phyloP scores from a whole-genome alignment of 2,797 vertebrate species.

The Decapterus maruadsi region DNA sequence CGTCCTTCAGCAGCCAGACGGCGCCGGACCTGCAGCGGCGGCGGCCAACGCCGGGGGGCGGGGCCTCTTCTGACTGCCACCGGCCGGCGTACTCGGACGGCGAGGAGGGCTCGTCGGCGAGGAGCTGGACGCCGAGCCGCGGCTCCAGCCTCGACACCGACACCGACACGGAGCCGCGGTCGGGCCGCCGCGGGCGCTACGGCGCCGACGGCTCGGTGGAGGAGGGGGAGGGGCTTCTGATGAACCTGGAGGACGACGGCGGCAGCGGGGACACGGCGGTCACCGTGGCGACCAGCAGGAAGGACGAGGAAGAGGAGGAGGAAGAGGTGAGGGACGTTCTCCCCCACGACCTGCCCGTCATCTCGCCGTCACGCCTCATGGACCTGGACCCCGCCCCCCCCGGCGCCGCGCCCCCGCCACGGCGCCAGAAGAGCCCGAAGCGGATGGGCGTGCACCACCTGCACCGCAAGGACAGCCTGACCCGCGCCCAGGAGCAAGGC shows the following conservation, averaged over 20 bases:
- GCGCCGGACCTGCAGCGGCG: conserved; percentile 85
- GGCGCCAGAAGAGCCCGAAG: conserved; percentile 94
- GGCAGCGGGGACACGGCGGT: conserved; percentile 71
- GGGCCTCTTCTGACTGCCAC: conserved; percentile 42
- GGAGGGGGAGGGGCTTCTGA: conserved; percentile 83
- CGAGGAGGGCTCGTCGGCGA: conserved; percentile 87
- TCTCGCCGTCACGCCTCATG: conserved; percentile 70
- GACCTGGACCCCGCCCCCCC: conserved; percentile 74
- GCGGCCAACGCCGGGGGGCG: conserved; percentile 1
- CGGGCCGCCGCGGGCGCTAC: conserved; percentile 78
- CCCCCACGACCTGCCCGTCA: conserved; percentile 79
- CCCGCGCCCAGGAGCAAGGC: conserved; percentile 96
- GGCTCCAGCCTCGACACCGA: conserved; percentile 91
- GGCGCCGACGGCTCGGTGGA: conserved; percentile 83
- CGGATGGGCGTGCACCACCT: conserved; percentile 98
- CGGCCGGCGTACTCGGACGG: conserved; percentile 85
- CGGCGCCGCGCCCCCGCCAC: conserved; percentile 47
- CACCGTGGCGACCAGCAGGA: conserved; percentile 75
- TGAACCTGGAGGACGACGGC: conserved; percentile 75
- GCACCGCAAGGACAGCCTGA: conserved; percentile 97
- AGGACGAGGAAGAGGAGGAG: conserved; percentile 83
- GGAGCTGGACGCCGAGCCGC: conserved; percentile 89
- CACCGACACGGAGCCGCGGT: conserved; percentile 84
- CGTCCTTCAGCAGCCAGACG: conserved; percentile 89
- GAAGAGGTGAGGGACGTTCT: conserved; percentile 89